These are phyloP conservation scores for Stenichneumon culpator DNA, from an alignment of 2,888 invertebrate species.

Conservation along the genomic window DNA sequence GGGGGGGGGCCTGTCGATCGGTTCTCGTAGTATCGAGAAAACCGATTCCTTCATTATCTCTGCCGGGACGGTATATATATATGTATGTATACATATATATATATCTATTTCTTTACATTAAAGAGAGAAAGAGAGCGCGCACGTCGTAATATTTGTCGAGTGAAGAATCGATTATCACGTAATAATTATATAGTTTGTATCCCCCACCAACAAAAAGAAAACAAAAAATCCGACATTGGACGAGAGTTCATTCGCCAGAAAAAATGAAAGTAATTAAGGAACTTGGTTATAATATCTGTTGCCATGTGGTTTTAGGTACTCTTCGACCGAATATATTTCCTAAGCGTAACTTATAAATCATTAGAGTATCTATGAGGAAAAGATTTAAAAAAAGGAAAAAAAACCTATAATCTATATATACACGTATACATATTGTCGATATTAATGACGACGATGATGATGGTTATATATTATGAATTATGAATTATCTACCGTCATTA, in stretches of 20 bases:
- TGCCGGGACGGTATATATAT: constrained; percentile 27
- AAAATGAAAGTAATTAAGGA: constrained; percentile 83
- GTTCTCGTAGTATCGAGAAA: constrained; percentile 8
- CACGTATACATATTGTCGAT: constrained; percentile 71
- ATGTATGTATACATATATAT: constrained; percentile 6
- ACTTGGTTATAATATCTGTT: constrained; percentile 81
- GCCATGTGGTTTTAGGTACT: constrained; percentile 82
- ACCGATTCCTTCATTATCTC: constrained; percentile 9
- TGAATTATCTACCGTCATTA: constrained; percentile 68
- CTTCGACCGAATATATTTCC: constrained; percentile 80
- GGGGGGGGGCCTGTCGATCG: constrained; percentile 7
- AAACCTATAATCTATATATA: constrained; percentile 74
- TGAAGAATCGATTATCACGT: constrained; percentile 62
- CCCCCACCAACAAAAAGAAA: constrained; percentile 15
- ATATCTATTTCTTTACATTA: constrained; percentile 70
- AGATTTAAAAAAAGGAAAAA: constrained; percentile 41
- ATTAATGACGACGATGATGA: constrained; percentile 74
- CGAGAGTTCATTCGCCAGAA: constrained; percentile 81
- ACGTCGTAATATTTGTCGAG: constrained; percentile 47
- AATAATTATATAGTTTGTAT: constrained; percentile 47
- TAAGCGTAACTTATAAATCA: constrained; percentile 74
- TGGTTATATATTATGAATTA: constrained; percentile 57
- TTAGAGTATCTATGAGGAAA: constrained; percentile 71
- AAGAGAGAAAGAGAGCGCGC: constrained; percentile 58
- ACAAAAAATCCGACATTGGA: constrained; percentile 75